Conservation (phyloP, 2,888 invertebrate genomes). For the Melipona beecheii region DNA sequence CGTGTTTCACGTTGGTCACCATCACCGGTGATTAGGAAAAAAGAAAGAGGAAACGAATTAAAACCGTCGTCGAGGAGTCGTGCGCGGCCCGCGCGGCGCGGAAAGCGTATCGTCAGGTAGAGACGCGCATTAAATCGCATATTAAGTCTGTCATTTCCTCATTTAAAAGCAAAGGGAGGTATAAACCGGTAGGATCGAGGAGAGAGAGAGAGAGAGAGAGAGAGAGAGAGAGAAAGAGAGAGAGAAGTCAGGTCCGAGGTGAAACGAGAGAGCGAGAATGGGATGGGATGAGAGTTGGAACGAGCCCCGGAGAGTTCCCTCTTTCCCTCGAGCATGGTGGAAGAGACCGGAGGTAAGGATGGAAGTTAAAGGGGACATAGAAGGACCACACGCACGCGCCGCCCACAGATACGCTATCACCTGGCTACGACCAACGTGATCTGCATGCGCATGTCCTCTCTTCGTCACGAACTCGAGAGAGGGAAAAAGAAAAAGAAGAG, state of each 20-base stretch:
- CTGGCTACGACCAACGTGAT: conserved; percentile 83
- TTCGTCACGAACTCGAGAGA: conserved; percentile 59
- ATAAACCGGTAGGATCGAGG: conserved; percentile 45
- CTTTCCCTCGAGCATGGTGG: conserved; percentile 50
- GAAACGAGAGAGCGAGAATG: conserved; percentile 2
- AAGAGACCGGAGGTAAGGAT: conserved; percentile 60
- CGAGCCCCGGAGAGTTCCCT: conserved; percentile 50
- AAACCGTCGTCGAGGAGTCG: background rate
- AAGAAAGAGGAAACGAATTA: too few relatives aligned
- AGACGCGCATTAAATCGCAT: conserved; percentile 52
- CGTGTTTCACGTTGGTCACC: background rate
- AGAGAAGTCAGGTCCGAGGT: too few relatives aligned
- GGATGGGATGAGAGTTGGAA: conserved; percentile 27
- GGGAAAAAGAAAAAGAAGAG: background rate
- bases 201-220: background rate
- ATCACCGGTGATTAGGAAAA: background rate
- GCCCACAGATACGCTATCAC: conserved; percentile 84
- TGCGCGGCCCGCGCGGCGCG: background rate
- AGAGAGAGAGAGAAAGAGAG: conserved; percentile 7
- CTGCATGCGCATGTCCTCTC: conserved; percentile 83
- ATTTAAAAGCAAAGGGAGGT: conserved; percentile 51
- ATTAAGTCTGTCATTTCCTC: conserved; percentile 63
- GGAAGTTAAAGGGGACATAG: conserved; percentile 75
- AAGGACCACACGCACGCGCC: conserved; percentile 84
- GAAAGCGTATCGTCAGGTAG: conserved; percentile 41